phyloP scores from a whole-genome alignment of 2,888 invertebrate genomes.

The Elysia crispata region DNA sequence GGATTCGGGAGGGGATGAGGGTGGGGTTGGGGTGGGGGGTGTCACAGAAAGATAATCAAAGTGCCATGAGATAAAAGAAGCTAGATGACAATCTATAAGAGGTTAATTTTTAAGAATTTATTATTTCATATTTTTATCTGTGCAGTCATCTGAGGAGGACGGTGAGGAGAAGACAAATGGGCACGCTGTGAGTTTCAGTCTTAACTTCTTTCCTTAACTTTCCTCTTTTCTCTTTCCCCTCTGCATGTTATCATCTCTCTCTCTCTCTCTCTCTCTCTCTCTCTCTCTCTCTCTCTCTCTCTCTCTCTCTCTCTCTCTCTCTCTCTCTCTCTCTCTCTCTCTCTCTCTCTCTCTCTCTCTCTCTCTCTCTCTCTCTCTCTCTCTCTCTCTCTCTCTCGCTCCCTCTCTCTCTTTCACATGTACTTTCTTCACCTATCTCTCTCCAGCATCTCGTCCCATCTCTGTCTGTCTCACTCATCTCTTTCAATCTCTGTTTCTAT shows the following conservation, averaged over 20 bases:
- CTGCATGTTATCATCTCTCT: not conserved
- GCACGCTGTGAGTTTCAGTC: conserved; percentile 18
- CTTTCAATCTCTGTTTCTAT: too few species aligned
- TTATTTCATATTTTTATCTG: not conserved
- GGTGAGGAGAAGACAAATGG: conserved; percentile 35
- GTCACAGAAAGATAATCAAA: too few species aligned
- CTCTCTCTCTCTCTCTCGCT: not conserved
- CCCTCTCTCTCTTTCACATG: not conserved
- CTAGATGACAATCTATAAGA: too few species aligned
- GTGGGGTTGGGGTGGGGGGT: too few species aligned
- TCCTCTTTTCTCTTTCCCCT: not conserved
- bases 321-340: conserved; percentile 13
- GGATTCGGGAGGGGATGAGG: too few species aligned
- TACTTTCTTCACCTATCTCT: too few species aligned
- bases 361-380: conserved; percentile 17
- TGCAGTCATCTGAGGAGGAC: conserved; percentile 16
- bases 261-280: not conserved
- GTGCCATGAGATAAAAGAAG: too few species aligned
- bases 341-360: conserved; percentile 19
- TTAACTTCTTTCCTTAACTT: not conserved
- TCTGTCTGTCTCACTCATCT: too few species aligned
- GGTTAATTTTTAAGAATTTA: too few species aligned
- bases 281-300: not conserved
- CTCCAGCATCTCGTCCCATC: too few species aligned
- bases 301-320: not conserved